Conservation (phyloP, 1,140 invertebrate species). For the Tetraneura akinire region DNA sequence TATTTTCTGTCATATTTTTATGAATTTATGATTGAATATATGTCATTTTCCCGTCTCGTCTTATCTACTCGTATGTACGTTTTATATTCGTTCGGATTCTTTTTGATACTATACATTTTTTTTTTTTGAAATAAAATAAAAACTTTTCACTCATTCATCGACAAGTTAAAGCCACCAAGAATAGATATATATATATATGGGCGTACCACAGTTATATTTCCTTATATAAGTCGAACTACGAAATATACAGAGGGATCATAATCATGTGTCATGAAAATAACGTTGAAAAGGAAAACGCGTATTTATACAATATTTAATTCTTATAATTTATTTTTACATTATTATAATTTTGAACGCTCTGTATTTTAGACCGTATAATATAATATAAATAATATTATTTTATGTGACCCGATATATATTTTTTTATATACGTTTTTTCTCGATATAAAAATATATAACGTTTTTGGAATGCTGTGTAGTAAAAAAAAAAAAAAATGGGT, state of each 20-base stretch:
- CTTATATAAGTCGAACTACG: background rate
- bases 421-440: no score
- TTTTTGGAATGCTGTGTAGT: background rate
- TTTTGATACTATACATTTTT: constrained; percentile 9
- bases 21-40: no score
- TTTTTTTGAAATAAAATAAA: constrained; percentile 3
- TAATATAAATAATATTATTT: no score
- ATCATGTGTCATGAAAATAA: constrained; percentile 8
- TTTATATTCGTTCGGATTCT: background rate
- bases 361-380: no score
- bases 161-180: background rate
- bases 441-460: no score
- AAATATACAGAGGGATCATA: background rate
- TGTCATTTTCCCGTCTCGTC: no score
- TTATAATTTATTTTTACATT: no score
- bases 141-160: background rate
- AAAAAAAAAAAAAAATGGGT: constrained; percentile 16
- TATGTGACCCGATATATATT: no score
- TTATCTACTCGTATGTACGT: no score
- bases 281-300: background rate
- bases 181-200: background rate
- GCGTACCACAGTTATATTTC: background rate
- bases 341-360: no score
- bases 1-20: no score
- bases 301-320: no score